phyloP scores from a whole-genome alignment of 37 sponge, comb jelly and placozoan species.

The Cladorhizidae sp. region DNA sequence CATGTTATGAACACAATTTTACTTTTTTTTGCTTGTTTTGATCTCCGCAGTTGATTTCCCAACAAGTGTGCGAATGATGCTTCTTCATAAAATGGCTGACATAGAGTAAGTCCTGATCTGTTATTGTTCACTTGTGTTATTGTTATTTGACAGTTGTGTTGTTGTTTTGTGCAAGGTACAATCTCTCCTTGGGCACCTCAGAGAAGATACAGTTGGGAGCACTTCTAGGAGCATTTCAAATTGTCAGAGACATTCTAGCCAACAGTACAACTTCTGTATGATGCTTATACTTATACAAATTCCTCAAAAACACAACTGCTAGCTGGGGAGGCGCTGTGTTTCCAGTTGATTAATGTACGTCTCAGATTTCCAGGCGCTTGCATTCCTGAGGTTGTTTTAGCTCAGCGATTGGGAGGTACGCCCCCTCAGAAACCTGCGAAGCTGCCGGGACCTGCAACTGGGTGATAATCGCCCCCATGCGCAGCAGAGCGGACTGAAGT shows the following conservation, averaged over 20 bases:
- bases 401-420: too few species aligned
- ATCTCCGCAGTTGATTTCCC: conserved; percentile 91
- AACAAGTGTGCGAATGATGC: conserved; percentile 61
- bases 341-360: too few species aligned
- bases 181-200: conserved; percentile 74
- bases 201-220: conserved; percentile 95
- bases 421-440: too few species aligned
- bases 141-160: background rate
- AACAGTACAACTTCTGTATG: too few species aligned
- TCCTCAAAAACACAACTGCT: too few species aligned
- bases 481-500: too few species aligned
- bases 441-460: too few species aligned
- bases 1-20: too few species aligned
- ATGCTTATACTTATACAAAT: too few species aligned
- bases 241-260: conserved; percentile 78
- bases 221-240: conserved; percentile 91
- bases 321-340: too few species aligned
- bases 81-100: conserved; percentile 88
- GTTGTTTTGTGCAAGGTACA: conserved; percentile 45
- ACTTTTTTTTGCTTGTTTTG: background rate
- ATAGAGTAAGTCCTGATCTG: conserved; percentile 69
- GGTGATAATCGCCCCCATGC: too few species aligned
- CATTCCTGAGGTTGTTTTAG: background rate
- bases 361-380: too few species aligned
- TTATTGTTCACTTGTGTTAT: background rate